phyloP scores from a whole-genome alignment of 1,140 invertebrate genomes.

The Apis mellifera region Amel_HAv3.1 CM009944.2:7209001-7209500 shows the following conservation, averaged over 20 bases:
- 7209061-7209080: slow-evolving; percentile 18
- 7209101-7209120: slow-evolving; percentile 14
- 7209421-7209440: slow-evolving; percentile 14
- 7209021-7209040: slow-evolving; percentile 37
- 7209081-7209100: slow-evolving; percentile 23
- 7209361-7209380: no score
- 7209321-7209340: no score
- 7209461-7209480: neutral
- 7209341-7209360: no score
- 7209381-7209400: neutral
- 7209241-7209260: no score
- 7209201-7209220: no score
- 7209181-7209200: no score
- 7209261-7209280: neutral
- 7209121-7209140: neutral
- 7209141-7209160: neutral
- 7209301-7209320: no score
- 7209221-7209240: no score
- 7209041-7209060: neutral
- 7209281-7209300: neutral
- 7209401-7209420: slow-evolving; percentile 7
- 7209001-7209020: neutral
- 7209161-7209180: no score
- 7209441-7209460: slow-evolving; percentile 17
- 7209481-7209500: neutral